These are phyloP conservation scores for Stomorhina lunata DNA, from an alignment of 2,888 invertebrate genomes.

Conservation along the genomic window DNA sequence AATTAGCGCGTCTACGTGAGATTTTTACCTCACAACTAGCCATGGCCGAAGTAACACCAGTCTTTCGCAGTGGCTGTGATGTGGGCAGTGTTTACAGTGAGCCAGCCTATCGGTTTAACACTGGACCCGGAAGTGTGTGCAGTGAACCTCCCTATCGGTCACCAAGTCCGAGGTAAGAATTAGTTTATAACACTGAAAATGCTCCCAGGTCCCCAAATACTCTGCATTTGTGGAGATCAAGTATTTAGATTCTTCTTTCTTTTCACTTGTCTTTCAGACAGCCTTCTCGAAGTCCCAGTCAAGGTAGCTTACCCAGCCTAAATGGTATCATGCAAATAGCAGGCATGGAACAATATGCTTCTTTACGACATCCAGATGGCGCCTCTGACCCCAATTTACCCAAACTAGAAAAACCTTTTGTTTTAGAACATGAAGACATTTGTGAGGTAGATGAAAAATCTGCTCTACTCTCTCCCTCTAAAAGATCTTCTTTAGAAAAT, in stretches of 20 bases:
- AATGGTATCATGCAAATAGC: slow-evolving; percentile 84
- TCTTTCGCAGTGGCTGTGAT: slow-evolving; percentile 81
- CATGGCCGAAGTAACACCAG: slow-evolving; percentile 86
- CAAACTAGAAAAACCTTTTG: slow-evolving; percentile 76
- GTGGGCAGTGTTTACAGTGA: slow-evolving; percentile 80
- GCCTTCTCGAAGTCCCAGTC: slow-evolving; percentile 79
- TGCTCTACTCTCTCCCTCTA: slow-evolving; percentile 73
- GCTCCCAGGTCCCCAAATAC: background rate
- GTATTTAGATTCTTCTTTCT: background rate
- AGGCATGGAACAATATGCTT: slow-evolving; percentile 84
- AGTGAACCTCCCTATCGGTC: slow-evolving; percentile 90
- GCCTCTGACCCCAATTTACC: slow-evolving; percentile 94
- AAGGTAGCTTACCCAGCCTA: slow-evolving; percentile 81
- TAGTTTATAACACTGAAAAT: background rate
- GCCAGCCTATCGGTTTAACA: slow-evolving; percentile 79
- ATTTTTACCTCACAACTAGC: slow-evolving; percentile 89
- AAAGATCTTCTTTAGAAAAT: slow-evolving; percentile 74
- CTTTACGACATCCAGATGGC: slow-evolving; percentile 92
- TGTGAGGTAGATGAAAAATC: slow-evolving; percentile 78
- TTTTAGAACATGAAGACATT: slow-evolving; percentile 74
- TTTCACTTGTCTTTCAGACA: slow-evolving; percentile 67
- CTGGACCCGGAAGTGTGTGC: slow-evolving; percentile 89
- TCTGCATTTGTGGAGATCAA: too few relatives aligned
- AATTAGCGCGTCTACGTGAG: slow-evolving; percentile 89
- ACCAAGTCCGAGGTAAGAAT: slow-evolving; percentile 79